Conservation (phyloP, 2,113 vertebrate genomes). For the Ceratotherium simum region DNA sequence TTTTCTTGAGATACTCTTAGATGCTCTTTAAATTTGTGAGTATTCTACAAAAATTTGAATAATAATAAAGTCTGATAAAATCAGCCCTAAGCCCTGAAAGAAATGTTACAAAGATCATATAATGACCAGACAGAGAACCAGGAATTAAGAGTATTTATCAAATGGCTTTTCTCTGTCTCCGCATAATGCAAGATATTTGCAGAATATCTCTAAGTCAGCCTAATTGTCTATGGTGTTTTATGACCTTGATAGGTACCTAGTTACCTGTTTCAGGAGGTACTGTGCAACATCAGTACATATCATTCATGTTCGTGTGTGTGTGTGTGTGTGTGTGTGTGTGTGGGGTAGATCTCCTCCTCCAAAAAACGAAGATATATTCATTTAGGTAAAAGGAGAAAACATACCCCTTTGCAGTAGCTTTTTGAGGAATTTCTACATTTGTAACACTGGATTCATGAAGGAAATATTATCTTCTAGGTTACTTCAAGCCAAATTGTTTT, state of each 20-base stretch:
- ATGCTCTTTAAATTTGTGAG: not conserved
- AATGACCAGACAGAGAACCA: not conserved
- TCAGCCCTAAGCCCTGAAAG: not conserved
- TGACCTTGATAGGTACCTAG: not conserved
- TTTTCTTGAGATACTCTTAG: not conserved
- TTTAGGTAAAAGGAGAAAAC: not conserved
- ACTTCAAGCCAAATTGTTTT: not conserved
- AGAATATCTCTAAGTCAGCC: not conserved
- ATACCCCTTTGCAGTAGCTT: not conserved
- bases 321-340: too few relatives aligned
- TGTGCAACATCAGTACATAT: not conserved
- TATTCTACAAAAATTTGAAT: not conserved
- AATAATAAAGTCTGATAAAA: not conserved
- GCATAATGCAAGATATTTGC: not conserved
- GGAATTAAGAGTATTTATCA: not conserved
- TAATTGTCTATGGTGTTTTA: not conserved
- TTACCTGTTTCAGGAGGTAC: not conserved
- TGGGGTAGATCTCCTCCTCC: too few relatives aligned
- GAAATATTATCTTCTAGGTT: not conserved
- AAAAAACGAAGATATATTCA: not conserved
- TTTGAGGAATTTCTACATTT: not conserved
- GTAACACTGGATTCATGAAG: not conserved
- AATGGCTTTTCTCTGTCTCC: not conserved
- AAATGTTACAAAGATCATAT: not conserved
- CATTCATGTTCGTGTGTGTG: not conserved